A percentile compares a stretch with the other conserved stretches of the same genome.
Conservation (phyloP, 2,113 vertebrate genomes). For the Podilymbus podiceps region DNA sequence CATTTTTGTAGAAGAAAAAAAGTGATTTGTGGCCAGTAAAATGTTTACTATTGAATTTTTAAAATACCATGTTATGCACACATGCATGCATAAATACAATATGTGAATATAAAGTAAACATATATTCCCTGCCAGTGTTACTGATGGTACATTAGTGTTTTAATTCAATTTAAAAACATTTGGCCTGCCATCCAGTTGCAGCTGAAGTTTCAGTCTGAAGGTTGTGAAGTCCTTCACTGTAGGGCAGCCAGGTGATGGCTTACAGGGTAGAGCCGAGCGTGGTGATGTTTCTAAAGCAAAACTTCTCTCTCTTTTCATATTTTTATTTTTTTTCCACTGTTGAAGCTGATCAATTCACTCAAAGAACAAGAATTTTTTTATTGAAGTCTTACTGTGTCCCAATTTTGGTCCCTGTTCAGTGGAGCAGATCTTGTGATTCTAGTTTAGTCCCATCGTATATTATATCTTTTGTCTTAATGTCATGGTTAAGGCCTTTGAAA, state of each 20-base stretch:
- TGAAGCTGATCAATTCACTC: neutral
- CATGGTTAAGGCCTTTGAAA: neutral
- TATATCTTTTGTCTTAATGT: neutral
- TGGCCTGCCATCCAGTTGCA: neutral
- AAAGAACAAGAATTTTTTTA: neutral
- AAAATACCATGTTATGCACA: neutral
- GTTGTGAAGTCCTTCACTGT: neutral
- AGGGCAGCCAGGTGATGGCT: neutral
- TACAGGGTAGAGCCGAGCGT: neutral
- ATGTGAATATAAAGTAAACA: neutral
- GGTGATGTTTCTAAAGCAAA: neutral
- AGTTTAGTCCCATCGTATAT: neutral
- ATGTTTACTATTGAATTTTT: neutral
- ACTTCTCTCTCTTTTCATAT: neutral
- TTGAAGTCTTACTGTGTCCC: neutral
- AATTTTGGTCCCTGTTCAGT: neutral
- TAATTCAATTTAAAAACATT: neutral
- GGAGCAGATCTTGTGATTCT: neutral
- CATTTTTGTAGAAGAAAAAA: neutral
- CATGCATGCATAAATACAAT: neutral
- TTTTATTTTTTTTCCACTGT: neutral
- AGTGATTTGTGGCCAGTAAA: neutral
- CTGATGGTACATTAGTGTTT: neutral
- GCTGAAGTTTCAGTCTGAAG: neutral
- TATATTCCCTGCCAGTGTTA: neutral